Evolutionary conservation across 2,797 vertebrate species (phyloP), one percentile per base, ranked within the genome.

Genomic region (Chelon auratus): DNA sequence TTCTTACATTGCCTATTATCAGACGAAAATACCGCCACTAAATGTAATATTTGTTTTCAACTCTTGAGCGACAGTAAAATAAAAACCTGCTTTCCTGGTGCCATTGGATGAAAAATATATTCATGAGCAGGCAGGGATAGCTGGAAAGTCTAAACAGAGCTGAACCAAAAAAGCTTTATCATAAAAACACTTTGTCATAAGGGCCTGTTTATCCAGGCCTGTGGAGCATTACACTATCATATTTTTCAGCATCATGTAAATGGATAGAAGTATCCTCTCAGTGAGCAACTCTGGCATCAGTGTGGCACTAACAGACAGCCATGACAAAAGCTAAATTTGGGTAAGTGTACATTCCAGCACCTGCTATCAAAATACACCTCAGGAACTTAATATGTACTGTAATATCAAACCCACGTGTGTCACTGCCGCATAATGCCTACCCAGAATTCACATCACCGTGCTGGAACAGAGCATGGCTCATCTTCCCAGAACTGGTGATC

Each of bases 401-500:
- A 73, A 84, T 56, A 84, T 79, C 52, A 81, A 76, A 70, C 70
- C 60, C 30, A 9, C 36, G 7, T 62, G 58, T 79, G 70, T 68
- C 68, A 59, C 64, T 33, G 69, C 24, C 15, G 13, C 67, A 39
- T 36, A 54, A 24, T 61, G 52, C 70, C 69, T 84, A 47, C 72
- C 82, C 78, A 86, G 78, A 87, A 87, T 78, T 66, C 75, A 51
- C 63, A 51, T 71, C 74, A 54, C 43, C 57, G 62, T 22, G 40
- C 60, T 66, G 67, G 59, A 86, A 80, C 52, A 45, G 61, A 66
- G 59, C 79, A 59, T 69, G 76, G 64, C 76, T 90, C 83, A 84
- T 86, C 82, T 86, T 89, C 74, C 75, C 63, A 59, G 76, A 68
- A 75, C 53, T 15, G 75, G 57, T 82, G 82, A 91, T 92, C 92